These are phyloP conservation scores for Rhagologus leucostigma DNA, from an alignment of 2,113 vertebrate species.

Conservation along the genomic window DNA sequence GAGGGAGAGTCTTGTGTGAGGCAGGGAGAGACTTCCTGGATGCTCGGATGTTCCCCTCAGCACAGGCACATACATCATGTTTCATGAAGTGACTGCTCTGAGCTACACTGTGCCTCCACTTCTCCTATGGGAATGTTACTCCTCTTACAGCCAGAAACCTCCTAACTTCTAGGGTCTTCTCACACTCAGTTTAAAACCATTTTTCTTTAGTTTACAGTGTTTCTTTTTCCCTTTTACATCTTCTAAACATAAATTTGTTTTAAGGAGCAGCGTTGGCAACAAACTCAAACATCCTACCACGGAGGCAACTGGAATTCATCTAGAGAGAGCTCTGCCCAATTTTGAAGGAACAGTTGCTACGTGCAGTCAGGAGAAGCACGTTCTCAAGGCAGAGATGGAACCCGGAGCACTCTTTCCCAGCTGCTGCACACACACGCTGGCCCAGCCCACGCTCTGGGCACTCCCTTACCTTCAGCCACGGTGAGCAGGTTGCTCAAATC, in stretches of 20 bases:
- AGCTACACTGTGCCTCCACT: not conserved
- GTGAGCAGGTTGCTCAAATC: conserved; percentile 91
- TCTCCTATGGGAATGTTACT: not conserved
- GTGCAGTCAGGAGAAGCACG: rapidly evolving
- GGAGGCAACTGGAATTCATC: not conserved
- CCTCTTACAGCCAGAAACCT: not conserved
- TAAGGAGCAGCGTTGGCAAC: not conserved
- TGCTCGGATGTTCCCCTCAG: not conserved
- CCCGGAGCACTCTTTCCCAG: not conserved
- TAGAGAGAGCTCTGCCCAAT: rapidly evolving
- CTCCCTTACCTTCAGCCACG: conserved; percentile 87
- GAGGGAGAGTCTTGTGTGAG: not conserved
- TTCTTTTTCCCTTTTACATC: not conserved
- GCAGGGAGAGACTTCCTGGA: not conserved
- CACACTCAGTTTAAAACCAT: not conserved
- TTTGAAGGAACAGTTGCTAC: not conserved
- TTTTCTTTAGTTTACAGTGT: not conserved
- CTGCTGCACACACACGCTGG: not conserved
- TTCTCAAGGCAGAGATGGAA: not conserved
- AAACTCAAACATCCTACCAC: not conserved
- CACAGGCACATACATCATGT: not conserved
- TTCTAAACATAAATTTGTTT: not conserved
- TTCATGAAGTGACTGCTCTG: not conserved
- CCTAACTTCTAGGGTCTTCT: not conserved
- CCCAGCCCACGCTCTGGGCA: not conserved